Conservation (phyloP, 2,113 vertebrate species). For the Strigops habroptila region DNA sequence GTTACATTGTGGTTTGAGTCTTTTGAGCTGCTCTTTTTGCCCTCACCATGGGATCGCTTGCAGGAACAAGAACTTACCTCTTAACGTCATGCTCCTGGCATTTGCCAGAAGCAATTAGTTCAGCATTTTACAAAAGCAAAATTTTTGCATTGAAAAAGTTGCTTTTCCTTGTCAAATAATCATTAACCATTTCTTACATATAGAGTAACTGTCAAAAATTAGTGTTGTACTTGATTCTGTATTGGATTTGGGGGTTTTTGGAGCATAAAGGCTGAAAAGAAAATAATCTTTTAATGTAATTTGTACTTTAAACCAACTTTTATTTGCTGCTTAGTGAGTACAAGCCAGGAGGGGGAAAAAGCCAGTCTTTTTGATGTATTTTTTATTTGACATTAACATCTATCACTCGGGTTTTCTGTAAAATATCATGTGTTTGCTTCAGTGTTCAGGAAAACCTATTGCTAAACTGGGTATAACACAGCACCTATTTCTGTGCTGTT, state of each 20-base stretch:
- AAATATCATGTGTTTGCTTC: not conserved
- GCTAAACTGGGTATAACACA: not conserved
- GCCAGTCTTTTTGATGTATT: not conserved
- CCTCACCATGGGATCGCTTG: not conserved
- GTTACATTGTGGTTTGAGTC: not conserved
- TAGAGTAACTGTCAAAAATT: not conserved
- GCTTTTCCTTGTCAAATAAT: not conserved
- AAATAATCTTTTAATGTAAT: not conserved
- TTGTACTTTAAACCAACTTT: not conserved
- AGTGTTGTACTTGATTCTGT: not conserved
- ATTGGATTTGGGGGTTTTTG: not conserved
- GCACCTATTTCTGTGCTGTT: not conserved
- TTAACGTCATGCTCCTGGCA: too few relatives aligned
- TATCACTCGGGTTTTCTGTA: not conserved
- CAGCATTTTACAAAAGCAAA: not conserved
- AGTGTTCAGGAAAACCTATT: not conserved
- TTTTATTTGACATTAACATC: not conserved
- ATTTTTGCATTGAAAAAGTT: not conserved
- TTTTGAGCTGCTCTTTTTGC: not conserved
- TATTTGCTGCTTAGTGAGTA: not conserved
- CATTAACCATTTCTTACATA: not conserved
- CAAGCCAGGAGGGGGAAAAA: not conserved
- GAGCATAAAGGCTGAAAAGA: not conserved
- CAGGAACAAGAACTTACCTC: not conserved
- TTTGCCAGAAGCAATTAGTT: not conserved